Evolutionary conservation across 2,797 vertebrate species (phyloP), one percentile per base, ranked within the genome.

Genomic region (Acanthiza pusilla): DNA sequence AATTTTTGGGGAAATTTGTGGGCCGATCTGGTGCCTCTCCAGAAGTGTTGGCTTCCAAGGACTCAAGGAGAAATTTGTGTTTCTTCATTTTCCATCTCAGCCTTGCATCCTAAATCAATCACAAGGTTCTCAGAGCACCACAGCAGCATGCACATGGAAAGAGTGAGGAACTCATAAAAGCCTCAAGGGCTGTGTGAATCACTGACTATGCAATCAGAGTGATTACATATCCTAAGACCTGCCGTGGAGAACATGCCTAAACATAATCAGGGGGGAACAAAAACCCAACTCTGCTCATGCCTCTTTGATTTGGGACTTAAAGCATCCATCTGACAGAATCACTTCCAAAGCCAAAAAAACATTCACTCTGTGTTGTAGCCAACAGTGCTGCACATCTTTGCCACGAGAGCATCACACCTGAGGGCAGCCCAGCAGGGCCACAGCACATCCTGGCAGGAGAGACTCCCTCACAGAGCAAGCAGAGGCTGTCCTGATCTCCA

Each of bases 101-200:
- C 84, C 42, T 26, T 53, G 45, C 50, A 42, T 38, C 38, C 61
- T 60, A 30, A 54, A 34, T 67, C 22, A 29, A 26, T 36, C 25
- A 48, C 23, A 38, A 27, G 27, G 30, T 42, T 73, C 23, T 60
- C 26, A 27, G 74, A 85, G 71, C 57, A 74, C 36, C n/a, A 36
- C 2, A 71, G 17, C 7, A 57, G 36, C 66, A 68, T 0, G 0
- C 13, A 51, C 13, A 14, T 0, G 1, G 32, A n/a, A 40, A 67
- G 22, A 4, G 5, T 34, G 62, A 89, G 62, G 34, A 71, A 57
- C 5, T 21, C 5, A 25, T 1, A 47, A 60, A 78, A 72, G 23
- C 29, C 62, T 26, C 2, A 2, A 50, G 26, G 22, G 4, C 54
- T 78, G 2, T 18, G 42, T 81, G 81, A 74, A 86, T 54, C 51